Conservation (phyloP, 2,797 vertebrate species). For the Platalea minor region DNA sequence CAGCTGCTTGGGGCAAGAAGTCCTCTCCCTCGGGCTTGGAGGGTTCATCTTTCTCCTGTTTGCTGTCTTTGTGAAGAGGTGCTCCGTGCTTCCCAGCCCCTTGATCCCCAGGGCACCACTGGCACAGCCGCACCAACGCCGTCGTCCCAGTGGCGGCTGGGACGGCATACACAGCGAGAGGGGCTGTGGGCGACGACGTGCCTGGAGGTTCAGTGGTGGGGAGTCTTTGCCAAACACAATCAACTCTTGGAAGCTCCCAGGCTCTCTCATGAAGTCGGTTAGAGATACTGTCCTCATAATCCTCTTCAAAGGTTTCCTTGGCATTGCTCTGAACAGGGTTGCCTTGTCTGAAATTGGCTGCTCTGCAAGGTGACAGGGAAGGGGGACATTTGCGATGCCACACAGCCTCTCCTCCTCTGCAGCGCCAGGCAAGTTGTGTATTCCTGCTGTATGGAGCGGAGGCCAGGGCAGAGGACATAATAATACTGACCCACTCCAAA, state of each 20-base stretch:
- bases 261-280: not conserved
- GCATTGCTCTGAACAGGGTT: not conserved
- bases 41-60: not conserved
- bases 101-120: too few relatives aligned
- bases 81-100: not conserved
- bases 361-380: not conserved
- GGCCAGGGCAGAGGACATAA: not conserved
- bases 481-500: not conserved
- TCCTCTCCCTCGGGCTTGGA: not conserved
- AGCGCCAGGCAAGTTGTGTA: not conserved
- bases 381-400: rapidly evolving
- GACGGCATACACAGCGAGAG: rapidly evolving
- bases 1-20: not conserved
- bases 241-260: not conserved
- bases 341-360: rapidly evolving
- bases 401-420: not conserved
- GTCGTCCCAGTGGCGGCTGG: rapidly evolving
- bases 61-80: not conserved
- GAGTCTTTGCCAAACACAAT: not conserved
- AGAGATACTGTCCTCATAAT: not conserved
- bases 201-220: not conserved
- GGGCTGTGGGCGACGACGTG: rapidly evolving
- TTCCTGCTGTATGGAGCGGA: not conserved
- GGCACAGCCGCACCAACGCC: rapidly evolving
- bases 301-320: not conserved